phyloP scores from a whole-genome alignment of 2,797 vertebrate genomes.

The Chiloscyllium punctatum region DNA sequence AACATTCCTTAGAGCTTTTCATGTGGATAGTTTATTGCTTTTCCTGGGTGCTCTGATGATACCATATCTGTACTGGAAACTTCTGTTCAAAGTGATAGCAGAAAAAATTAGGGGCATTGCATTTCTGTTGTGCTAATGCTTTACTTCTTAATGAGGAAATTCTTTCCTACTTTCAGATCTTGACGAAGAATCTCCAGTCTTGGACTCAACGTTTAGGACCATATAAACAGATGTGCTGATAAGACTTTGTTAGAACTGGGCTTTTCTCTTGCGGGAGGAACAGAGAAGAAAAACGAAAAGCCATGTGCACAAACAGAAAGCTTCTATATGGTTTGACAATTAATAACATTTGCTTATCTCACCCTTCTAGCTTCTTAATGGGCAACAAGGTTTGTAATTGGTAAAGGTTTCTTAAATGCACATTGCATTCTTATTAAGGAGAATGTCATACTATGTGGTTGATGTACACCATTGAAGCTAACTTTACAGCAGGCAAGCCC shows the following conservation, averaged over 20 bases:
- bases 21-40: background rate
- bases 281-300: background rate
- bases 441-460: background rate
- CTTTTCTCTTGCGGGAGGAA: background rate
- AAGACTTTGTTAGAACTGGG: background rate
- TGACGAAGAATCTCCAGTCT: background rate
- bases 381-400: background rate
- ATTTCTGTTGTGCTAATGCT: background rate
- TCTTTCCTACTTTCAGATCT: background rate
- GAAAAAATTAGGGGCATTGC: background rate
- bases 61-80: background rate
- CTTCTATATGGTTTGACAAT: background rate
- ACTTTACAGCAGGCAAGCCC: background rate
- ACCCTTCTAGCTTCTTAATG: background rate
- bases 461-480: too few relatives aligned
- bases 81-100: background rate
- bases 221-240: background rate
- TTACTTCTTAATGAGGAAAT: background rate
- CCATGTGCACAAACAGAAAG: background rate
- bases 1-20: background rate
- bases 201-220: background rate
- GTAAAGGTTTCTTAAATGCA: background rate
- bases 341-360: background rate
- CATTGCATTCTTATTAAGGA: background rate
- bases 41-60: background rate